Evolutionary conservation across 2,113 vertebrate genomes (phyloP), one percentile per base, ranked within the genome.

Genomic region (Zootoca vivipara): DNA sequence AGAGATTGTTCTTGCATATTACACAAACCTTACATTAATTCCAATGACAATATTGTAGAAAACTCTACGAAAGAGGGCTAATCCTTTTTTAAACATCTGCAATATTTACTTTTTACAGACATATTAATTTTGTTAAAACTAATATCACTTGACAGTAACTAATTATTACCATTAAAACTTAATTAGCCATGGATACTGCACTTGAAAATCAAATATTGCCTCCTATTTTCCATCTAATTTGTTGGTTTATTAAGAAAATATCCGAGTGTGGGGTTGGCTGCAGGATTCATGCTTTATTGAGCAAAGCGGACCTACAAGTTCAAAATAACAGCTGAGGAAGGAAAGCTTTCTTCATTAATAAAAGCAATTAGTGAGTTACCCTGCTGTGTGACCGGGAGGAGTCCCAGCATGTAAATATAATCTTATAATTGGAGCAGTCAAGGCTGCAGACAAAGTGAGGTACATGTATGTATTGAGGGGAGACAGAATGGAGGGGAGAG

Each of bases 311-410:
- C 85, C 42, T 8, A 84, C 86, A 94, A 94, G 90, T 94, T 92
- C 91, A 95, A 93, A 90, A 86, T 90, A 93, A 89, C 82, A 87
- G 86, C 91, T 88, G 87, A 96, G 88, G 80, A 92, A 92, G 89
- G 85, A 70, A 93, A 94, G 83, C 4, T 85, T 92, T 91, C 92
- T 93, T 96, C 94, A 94, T 96, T 97, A 95, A 96, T 95, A 93
- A 96, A 95, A 95, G 88, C 93, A 95, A 96, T 96, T 95, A 96
- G 83, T 1, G 3, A 85, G 88, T 81, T 92, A 38, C 91, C 91
- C 93, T 94, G 90, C 90, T 90, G 93, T 93, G 92, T 92, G 89
- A 81, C 85, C 93, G 92, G 3, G 86, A 75, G 72, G 75, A 88
- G 89, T 33, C 15, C 38, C 24, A 16, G 86, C 88, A 83, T 83